Evolutionary conservation across 2,888 invertebrate species (phyloP), one percentile per base, ranked within the genome.

Genomic region (Perizoma affinitatum): DNA sequence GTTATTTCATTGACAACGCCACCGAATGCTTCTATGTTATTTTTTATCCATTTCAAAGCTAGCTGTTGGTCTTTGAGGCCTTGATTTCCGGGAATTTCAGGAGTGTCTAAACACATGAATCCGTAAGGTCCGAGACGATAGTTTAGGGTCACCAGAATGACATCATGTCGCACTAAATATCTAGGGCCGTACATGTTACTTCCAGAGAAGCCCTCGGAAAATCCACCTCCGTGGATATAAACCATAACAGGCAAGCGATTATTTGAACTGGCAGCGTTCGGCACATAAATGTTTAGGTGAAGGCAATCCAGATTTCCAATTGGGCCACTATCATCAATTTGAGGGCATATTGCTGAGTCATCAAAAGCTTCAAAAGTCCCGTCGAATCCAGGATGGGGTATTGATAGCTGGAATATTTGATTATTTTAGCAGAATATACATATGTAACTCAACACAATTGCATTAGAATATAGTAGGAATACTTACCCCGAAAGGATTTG

Each of bases 31-130:
- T 54, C 70, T 10, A 80, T 80, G 55, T 82, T 78, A 4, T 73
- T 65, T 40, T 76, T 73, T 3, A 80, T 55, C 82, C 82, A 82
- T 48, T 70, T 66, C 6, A 82, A 46, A 5, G 77, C 81, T 35
- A 74, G 42, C 0, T 68, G 35, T 47, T 77, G 77, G 46, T 81
- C 81, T 59, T 78, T 81, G 2, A 81, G 54, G 5, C 80, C 81
- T 66, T 79, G 79, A 58, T 81, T 82, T 5, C 82, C 82, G 4
- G 80, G 75, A 5, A 76, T 64, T 6, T 75, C 72, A 4, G 74
- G 71, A 3, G 64, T 74, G 47, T 75, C 70, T 0, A 75, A 52
- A 46, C 77, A 75, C 66, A 80, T 68, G n/a, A 80, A 80, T 4
- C 80, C 80, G 35, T 73, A 76, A 5, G 73, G 68, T 0, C 79